phyloP scores from a whole-genome alignment of 1,140 invertebrate species.

The Drosophila setifemur region DNA sequence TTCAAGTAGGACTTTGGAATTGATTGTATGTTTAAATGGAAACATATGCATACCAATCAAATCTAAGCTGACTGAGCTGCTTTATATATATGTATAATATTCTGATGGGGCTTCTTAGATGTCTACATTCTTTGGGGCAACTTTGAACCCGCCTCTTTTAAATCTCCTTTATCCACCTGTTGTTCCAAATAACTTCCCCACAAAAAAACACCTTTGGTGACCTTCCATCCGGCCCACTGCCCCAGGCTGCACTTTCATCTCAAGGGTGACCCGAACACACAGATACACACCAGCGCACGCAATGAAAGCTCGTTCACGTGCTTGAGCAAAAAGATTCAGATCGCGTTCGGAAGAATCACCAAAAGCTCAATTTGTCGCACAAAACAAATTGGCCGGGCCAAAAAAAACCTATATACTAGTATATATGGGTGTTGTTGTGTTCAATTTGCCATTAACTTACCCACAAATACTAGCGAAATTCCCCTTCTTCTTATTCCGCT shows the following conservation, averaged over 20 bases:
- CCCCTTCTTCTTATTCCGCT: neutral
- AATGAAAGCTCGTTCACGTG: conserved; percentile 2
- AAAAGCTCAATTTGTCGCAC: neutral
- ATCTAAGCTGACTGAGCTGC: too few species aligned
- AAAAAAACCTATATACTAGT: neutral
- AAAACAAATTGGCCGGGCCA: neutral
- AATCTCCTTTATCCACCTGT: conserved; percentile 11
- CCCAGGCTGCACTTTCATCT: conserved; percentile 28
- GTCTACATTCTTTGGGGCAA: neutral
- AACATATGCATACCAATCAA: too few species aligned
- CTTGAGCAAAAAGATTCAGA: conserved; percentile 6
- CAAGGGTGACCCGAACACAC: conserved; percentile 20
- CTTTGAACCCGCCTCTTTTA: too few species aligned
- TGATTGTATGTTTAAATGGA: too few species aligned
- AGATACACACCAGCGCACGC: neutral
- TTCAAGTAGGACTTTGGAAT: too few species aligned
- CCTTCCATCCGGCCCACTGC: conserved; percentile 33
- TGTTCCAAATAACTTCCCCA: neutral
- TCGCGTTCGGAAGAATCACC: neutral
- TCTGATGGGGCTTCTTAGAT: too few species aligned
- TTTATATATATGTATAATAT: too few species aligned
- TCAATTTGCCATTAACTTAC: conserved; percentile 20
- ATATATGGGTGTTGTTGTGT: neutral
- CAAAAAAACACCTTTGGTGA: neutral
- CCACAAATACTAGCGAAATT: neutral